phyloP scores from a whole-genome alignment of 2,797 vertebrate genomes.

The Galagoides demidoff region DNA sequence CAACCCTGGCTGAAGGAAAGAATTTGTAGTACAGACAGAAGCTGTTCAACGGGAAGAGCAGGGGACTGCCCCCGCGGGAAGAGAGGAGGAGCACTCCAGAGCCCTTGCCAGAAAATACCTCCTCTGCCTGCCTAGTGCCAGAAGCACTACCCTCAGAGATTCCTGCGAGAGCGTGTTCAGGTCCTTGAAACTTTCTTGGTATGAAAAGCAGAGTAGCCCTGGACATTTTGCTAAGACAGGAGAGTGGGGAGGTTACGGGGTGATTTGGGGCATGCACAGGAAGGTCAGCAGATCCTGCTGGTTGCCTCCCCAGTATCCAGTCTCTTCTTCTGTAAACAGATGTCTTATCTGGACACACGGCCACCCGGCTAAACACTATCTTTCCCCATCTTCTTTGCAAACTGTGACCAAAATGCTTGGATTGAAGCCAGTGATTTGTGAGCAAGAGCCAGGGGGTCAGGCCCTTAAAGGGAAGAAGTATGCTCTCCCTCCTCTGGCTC shows the following conservation, averaged over 20 bases:
- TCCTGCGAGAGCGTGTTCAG: neutral
- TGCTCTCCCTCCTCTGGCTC: neutral
- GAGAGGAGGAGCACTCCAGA: neutral
- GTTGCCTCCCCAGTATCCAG: neutral
- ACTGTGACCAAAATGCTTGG: neutral
- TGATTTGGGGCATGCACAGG: neutral
- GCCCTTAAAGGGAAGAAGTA: neutral
- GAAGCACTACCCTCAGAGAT: neutral
- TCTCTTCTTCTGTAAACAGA: conserved; percentile 16
- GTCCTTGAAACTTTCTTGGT: neutral
- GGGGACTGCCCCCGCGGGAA: neutral
- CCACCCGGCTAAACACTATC: neutral
- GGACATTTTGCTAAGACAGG: neutral
- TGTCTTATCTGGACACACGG: neutral
- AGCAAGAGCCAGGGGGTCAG: neutral
- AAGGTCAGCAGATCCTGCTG: neutral
- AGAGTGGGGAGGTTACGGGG: too few relatives aligned
- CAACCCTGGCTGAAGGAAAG: neutral
- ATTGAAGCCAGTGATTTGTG: neutral
- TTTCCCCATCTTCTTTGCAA: neutral
- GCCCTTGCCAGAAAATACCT: neutral
- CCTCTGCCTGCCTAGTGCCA: neutral
- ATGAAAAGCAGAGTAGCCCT: neutral
- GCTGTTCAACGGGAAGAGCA: neutral
- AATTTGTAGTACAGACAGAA: neutral